Evolutionary conservation across 2,888 invertebrate genomes (phyloP), one percentile per base, ranked within the genome.

Genomic region (Drosophila longiperda): DNA sequence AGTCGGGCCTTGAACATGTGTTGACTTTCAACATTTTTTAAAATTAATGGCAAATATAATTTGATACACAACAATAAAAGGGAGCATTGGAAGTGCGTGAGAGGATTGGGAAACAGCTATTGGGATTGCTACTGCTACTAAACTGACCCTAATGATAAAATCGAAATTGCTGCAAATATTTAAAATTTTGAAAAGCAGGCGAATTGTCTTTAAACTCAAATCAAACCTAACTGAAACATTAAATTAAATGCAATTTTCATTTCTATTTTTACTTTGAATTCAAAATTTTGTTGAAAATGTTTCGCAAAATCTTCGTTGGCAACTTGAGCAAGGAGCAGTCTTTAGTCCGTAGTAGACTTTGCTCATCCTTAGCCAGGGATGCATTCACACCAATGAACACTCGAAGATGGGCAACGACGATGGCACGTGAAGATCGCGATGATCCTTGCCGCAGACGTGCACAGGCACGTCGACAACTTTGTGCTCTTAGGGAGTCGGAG

Each of bases 21-120:
- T 83, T 82, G 66, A 75, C 75, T 88, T 82, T 71, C 70, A 60
- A 26, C 20, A 70, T 69, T 64, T 63, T 61, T 32, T 59, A 36
- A 57, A 49, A 59, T n/a, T n/a, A n/a, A 23, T 45, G 45, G 49
- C 57, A 59, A 75, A 77, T 73, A 80, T 53, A 62, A 73, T 80
- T 82, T 78, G 70, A 59, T 42, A 66, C 32, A 66, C 36, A 55
- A 45, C 32, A 20, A 23, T 33, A 23, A 42, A 57, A 45, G 64
- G 23, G 45, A 62, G 33, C 49, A 45, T 50, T 5, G 29, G 23
- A 15, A n/a, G 9, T 23, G 20, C 20, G 6, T 32, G 8, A 38
- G 42, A 33, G 40, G 17, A 29, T 48, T 38, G 17, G n/a, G 7
- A 23, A 26, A 38, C 23, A 29, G 12, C 45, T 7, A 1, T 12